Percentiles rank a stretch among this genome's conserved stretches.
Evolutionary conservation across 92 coral and sea anemone species (phyloP).

Genomic region (Pocillopora meandrina): DNA sequence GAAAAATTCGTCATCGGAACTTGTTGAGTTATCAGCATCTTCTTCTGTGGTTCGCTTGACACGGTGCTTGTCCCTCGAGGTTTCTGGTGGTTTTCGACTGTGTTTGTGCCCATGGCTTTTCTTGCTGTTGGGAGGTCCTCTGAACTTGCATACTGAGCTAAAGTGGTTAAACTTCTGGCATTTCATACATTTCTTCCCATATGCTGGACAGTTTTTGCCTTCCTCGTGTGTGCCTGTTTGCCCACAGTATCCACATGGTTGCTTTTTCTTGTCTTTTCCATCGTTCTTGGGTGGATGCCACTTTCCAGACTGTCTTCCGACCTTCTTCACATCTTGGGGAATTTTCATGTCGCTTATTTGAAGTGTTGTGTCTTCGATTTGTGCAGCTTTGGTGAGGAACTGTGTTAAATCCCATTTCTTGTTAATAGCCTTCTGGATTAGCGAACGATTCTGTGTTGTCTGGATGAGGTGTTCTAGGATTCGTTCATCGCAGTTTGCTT

Average conservation of each 20-base stretch:
- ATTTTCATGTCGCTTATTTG: slow-evolving; percentile 64
- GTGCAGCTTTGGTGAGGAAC: slow-evolving; percentile 59
- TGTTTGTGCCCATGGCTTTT: not conserved
- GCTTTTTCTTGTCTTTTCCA: not conserved
- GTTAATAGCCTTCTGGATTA: slow-evolving; percentile 65
- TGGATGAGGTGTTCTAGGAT: slow-evolving; percentile 63
- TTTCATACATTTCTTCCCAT: slow-evolving; percentile 57
- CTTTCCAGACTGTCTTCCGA: not conserved
- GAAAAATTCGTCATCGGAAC: slow-evolving; percentile 50
- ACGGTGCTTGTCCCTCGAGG: not conserved
- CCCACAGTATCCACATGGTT: not conserved
- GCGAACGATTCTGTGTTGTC: slow-evolving; percentile 49
- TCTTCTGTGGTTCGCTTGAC: slow-evolving; percentile 30
- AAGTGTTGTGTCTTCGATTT: slow-evolving; percentile 54
- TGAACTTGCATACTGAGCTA: slow-evolving; percentile 32
- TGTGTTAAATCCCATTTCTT: slow-evolving; percentile 65
- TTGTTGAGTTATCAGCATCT: slow-evolving; percentile 7
- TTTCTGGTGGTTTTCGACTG: not conserved
- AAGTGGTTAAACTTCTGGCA: slow-evolving; percentile 55
- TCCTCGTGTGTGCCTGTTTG: not conserved
- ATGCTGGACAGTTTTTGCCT: slow-evolving; percentile 44
- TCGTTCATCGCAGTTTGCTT: slow-evolving; percentile 45
- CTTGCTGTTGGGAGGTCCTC: not conserved
- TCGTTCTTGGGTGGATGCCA: not conserved
- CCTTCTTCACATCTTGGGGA: slow-evolving; percentile 16